Evolutionary conservation across 2,797 vertebrate species (phyloP).

Genomic region (Mergus octosetaceus): DNA sequence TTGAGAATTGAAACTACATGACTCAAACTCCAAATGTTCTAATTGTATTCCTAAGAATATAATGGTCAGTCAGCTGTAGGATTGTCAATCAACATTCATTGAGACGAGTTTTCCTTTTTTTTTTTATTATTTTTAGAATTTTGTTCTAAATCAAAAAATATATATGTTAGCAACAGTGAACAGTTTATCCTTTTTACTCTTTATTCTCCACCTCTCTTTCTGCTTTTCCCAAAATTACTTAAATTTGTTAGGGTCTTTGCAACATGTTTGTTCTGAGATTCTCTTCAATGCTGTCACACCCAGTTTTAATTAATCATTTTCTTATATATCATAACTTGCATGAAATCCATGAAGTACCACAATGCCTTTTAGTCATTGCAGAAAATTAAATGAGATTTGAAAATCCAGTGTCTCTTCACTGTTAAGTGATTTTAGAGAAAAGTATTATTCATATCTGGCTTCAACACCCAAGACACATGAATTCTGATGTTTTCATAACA

Average conservation of each 20-base stretch:
- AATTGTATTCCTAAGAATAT: neutral
- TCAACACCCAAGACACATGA: neutral
- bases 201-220: rapidly evolving
- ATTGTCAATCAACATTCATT: neutral
- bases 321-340: neutral
- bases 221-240: neutral
- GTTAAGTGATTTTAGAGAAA: neutral
- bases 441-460: neutral
- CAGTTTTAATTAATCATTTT: neutral
- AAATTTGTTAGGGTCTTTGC: neutral
- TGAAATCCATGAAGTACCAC: neutral
- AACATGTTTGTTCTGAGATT: neutral
- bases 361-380: neutral
- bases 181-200: neutral
- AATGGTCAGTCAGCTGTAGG: neutral
- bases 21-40: neutral
- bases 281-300: neutral
- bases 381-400: neutral
- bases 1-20: neutral
- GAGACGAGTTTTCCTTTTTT: neutral
- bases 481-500: neutral
- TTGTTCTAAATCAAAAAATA: neutral
- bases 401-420: neutral
- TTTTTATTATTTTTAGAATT: neutral
- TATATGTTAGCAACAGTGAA: neutral